Evolutionary conservation across 2,797 vertebrate species (phyloP), one percentile per base, ranked within the genome.

Genomic region (Falco berigora): DNA sequence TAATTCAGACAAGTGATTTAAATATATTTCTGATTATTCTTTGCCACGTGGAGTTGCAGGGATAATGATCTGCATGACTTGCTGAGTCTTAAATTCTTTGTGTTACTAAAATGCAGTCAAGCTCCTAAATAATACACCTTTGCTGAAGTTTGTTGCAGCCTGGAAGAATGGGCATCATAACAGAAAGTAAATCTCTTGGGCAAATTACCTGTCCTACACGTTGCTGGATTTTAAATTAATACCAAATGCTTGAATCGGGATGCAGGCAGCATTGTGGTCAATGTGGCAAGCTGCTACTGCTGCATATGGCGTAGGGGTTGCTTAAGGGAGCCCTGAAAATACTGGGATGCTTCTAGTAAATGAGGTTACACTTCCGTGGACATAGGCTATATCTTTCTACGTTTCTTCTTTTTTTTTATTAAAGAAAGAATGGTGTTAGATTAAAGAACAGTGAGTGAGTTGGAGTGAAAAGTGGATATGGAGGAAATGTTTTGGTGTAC

Each of bases 151-250:
- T 50, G 14, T 80, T 66, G 46, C 79, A 24, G 11, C 18, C 72
- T 27, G 25, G 8, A 22, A 25, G 21, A 36, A 36, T 0, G 10
- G 22, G 28, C 38, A 79, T 17, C 6, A 1, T 21, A n/a, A 53
- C 15, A 62, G 47, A 20, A 44, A 53, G 7, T 32, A 9, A 59
- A 18, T 19, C 62, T 67, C 25, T 30, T 44, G 66, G 52, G 9
- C 16, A 32, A 1, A 3, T 71, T 38, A 34, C 30, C 14, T 2
- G 0, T 46, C n/a, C 42, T 40, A 5, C 23, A 4, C 1, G 0
- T 22, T 66, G 20, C 34, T 81, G 78, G 15, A 20, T 75, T 82
- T 47, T 38, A 28, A n/a, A 59, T 86, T 32, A 25, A 56, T 52
- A 5, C 32, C 20, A 30, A 16, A 15, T 34, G n/a, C 67, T 84